A percentile compares a stretch with the other conserved stretches of the same genome.
Evolutionary conservation across 2,113 vertebrate species (phyloP).

Genomic region (Archilochus colubris): DNA sequence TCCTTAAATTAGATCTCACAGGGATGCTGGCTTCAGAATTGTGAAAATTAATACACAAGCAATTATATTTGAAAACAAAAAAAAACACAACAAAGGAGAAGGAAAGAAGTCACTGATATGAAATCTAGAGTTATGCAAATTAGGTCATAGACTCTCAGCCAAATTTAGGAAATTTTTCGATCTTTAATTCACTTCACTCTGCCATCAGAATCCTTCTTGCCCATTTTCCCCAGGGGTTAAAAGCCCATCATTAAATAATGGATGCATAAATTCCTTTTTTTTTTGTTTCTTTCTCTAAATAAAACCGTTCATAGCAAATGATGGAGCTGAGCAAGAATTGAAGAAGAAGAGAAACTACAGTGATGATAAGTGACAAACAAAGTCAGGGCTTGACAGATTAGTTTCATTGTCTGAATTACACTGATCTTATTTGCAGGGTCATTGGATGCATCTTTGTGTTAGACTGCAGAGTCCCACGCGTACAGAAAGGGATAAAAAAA

Average conservation of each 20-base stretch:
- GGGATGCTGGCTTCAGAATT: conserved; percentile 37
- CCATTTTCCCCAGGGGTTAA: not conserved
- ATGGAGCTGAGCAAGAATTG: not conserved
- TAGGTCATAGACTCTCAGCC: conserved; percentile 4
- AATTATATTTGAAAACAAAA: conserved; percentile 47
- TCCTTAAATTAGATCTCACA: conserved; percentile 43
- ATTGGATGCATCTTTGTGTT: not conserved
- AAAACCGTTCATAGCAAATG: not conserved
- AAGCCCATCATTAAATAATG: conserved; percentile 31
- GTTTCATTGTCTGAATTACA: conserved; percentile 24
- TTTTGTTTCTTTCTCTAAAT: conserved; percentile 11
- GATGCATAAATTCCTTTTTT: not conserved
- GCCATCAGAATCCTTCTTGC: conserved; percentile 42
- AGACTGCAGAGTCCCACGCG: not conserved
- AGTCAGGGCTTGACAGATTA: conserved; percentile 12
- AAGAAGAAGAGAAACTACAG: conserved; percentile 16
- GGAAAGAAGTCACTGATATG: conserved; percentile 12
- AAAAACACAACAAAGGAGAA: not conserved
- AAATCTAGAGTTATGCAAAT: conserved; percentile 46
- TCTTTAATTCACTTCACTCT: conserved; percentile 49
- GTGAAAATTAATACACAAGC: conserved; percentile 50
- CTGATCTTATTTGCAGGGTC: conserved; percentile 27
- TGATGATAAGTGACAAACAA: conserved; percentile 23
- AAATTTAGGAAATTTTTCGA: not conserved
- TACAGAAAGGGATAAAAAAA: not conserved